phyloP scores from a whole-genome alignment of 2,888 invertebrate genomes.

The Anodontia alba region DNA sequence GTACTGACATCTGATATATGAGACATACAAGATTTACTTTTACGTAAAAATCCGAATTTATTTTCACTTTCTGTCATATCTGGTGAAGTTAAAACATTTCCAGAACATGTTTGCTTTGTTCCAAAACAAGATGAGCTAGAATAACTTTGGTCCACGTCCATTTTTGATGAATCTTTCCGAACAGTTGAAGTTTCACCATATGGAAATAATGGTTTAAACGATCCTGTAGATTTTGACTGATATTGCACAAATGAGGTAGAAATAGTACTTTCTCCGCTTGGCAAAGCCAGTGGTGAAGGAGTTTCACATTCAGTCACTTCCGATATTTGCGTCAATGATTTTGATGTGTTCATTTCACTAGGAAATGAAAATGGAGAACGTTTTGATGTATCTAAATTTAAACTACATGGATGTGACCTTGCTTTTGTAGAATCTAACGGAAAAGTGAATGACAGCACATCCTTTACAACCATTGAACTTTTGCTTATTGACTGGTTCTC shows the following conservation, averaged over 20 bases:
- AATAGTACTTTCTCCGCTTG: conserved; percentile 25
- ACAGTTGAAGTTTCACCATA: conserved; percentile 56
- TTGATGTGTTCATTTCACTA: conserved; percentile 32
- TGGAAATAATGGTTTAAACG: conserved; percentile 53
- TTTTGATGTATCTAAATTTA: conserved; percentile 39
- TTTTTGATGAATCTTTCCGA: neutral
- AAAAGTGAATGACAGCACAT: conserved; percentile 27
- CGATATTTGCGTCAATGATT: conserved; percentile 53
- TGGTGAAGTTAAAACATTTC: neutral
- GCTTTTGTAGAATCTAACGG: conserved; percentile 28
- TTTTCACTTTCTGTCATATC: neutral
- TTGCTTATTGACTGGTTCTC: neutral
- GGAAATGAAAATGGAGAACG: conserved; percentile 36
- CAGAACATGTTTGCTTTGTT: neutral
- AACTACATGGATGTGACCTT: conserved; percentile 45
- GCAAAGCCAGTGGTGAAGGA: conserved; percentile 13
- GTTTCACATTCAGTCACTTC: conserved; percentile 43
- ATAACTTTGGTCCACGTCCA: conserved; percentile 12
- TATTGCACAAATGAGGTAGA: conserved; percentile 11
- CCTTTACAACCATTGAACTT: conserved; percentile 18
- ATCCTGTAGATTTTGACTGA: conserved; percentile 18
- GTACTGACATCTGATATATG: neutral
- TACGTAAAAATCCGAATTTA: neutral
- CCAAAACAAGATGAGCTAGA: neutral
- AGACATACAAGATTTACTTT: conserved; percentile 9